Evolutionary conservation across 2,888 invertebrate species (phyloP).

Genomic region (Phanerotoma sp.): DNA sequence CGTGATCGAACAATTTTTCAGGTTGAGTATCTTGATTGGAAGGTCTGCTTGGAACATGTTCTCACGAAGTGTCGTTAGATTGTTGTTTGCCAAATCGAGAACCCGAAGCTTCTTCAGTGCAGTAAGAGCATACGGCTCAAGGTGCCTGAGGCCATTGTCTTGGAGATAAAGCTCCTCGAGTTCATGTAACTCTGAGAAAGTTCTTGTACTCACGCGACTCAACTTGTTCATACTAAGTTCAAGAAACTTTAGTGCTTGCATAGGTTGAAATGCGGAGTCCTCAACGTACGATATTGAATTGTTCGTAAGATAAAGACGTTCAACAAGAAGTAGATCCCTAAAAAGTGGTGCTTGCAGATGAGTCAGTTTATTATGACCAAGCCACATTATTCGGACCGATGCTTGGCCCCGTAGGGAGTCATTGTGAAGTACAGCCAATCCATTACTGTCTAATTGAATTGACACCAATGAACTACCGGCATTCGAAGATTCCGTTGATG

Average conservation of each 20-base stretch:
- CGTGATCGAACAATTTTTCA: conserved; percentile 75
- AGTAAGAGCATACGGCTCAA: conserved; percentile 74
- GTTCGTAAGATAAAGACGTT: conserved; percentile 78
- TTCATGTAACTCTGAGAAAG: conserved; percentile 76
- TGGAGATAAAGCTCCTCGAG: conserved; percentile 80
- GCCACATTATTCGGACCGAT: conserved; percentile 86
- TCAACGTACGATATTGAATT: conserved; percentile 82
- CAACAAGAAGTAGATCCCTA: conserved; percentile 74
- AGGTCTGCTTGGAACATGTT: conserved; percentile 74
- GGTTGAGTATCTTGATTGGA: conserved; percentile 71
- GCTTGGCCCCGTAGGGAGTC: conserved; percentile 78
- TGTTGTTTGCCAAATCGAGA: conserved; percentile 80
- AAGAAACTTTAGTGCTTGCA: conserved; percentile 75
- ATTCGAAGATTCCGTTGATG: conserved; percentile 48
- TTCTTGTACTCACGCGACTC: conserved; percentile 68
- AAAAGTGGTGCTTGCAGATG: conserved; percentile 74
- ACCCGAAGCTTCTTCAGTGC: conserved; percentile 74
- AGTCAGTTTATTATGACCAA: conserved; percentile 78
- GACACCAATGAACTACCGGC: conserved; percentile 67
- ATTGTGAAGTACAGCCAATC: conserved; percentile 73
- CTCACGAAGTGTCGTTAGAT: conserved; percentile 71
- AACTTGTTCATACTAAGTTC: conserved; percentile 80
- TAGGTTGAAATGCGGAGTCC: conserved; percentile 75
- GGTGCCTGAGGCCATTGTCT: conserved; percentile 69
- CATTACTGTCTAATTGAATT: conserved; percentile 79